Evolutionary conservation across 1,140 invertebrate genomes (phyloP).

Genomic region (Drosophila suzukii): DNA sequence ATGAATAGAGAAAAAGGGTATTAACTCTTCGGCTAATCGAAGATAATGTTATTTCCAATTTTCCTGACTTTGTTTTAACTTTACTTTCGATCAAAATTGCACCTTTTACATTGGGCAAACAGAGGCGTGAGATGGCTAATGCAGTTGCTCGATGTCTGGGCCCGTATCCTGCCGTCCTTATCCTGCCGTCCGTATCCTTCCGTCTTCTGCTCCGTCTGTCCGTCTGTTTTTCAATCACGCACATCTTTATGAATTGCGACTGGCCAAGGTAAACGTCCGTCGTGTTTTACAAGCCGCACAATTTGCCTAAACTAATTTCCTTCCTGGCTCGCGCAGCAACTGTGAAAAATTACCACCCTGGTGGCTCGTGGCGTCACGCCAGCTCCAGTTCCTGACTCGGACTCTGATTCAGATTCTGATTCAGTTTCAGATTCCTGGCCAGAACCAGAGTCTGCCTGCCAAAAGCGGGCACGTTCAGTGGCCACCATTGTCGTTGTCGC

Average conservation of each 20-base stretch:
- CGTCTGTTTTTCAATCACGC: constrained; percentile 70
- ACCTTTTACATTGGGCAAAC: constrained; percentile 50
- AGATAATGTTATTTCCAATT: constrained; percentile 15
- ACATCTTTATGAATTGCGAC: constrained; percentile 66
- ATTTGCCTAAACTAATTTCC: constrained; percentile 83
- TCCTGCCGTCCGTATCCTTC: neutral
- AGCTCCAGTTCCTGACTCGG: constrained; percentile 13
- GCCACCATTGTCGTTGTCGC: constrained; percentile 56
- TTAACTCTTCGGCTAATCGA: constrained; percentile 37
- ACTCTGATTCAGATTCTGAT: constrained; percentile 3
- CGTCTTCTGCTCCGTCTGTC: constrained; percentile 3
- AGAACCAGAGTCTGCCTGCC: constrained; percentile 12
- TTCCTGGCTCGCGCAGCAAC: constrained; percentile 43
- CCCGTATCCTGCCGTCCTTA: neutral
- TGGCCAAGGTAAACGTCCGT: constrained; percentile 63
- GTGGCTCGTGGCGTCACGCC: constrained; percentile 49
- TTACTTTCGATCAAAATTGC: constrained; percentile 56
- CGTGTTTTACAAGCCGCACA: constrained; percentile 79
- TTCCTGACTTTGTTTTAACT: constrained; percentile 19
- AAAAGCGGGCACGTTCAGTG: constrained; percentile 41
- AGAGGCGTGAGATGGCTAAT: constrained; percentile 11
- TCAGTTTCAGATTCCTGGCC: neutral
- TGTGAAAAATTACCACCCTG: constrained; percentile 72
- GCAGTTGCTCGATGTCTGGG: constrained; percentile 17
- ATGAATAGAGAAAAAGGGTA: constrained; percentile 23